Percentiles rank a stretch among this genome's conserved stretches.
Evolutionary conservation across 2,888 invertebrate genomes (phyloP).

Genomic region (Pomacea canaliculata): DNA sequence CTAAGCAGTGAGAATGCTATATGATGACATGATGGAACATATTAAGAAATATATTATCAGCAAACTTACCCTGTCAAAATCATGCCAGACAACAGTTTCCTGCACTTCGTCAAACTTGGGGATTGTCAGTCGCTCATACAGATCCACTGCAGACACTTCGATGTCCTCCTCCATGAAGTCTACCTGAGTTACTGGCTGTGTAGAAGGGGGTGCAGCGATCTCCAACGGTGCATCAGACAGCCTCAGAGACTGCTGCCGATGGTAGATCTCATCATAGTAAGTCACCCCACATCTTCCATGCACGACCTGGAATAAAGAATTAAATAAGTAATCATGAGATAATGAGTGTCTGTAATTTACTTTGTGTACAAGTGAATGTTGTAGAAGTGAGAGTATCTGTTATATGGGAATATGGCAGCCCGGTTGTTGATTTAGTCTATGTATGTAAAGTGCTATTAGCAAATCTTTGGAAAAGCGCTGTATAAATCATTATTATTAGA

Average conservation of each 20-base stretch:
- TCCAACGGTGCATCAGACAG: slow-evolving; percentile 11
- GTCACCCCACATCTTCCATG: slow-evolving; percentile 81
- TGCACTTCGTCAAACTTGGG: slow-evolving; percentile 80
- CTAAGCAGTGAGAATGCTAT: too few species aligned
- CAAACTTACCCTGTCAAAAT: slow-evolving; percentile 81
- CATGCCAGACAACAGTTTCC: slow-evolving; percentile 89
- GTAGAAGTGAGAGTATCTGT: too few species aligned
- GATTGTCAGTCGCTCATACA: slow-evolving; percentile 87
- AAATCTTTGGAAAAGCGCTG: too few species aligned
- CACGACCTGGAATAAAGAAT: slow-evolving; percentile 65
- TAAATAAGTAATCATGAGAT: too few species aligned
- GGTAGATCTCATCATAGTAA: slow-evolving; percentile 65
- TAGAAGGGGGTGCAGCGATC: not conserved
- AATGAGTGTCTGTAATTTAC: too few species aligned
- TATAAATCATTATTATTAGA: too few species aligned
- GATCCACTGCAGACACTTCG: slow-evolving; percentile 79
- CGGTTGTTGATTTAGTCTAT: too few species aligned
- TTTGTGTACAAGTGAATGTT: too few species aligned
- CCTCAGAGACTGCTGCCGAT: slow-evolving; percentile 27
- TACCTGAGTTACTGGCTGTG: slow-evolving; percentile 10
- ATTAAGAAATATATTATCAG: not conserved
- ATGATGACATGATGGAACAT: too few species aligned
- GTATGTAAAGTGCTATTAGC: too few species aligned
- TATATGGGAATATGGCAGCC: too few species aligned
- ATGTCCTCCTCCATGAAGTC: slow-evolving; percentile 82